Conservation (phyloP, 2,113 vertebrate species). For the Erythrocercus mccallii region DNA sequence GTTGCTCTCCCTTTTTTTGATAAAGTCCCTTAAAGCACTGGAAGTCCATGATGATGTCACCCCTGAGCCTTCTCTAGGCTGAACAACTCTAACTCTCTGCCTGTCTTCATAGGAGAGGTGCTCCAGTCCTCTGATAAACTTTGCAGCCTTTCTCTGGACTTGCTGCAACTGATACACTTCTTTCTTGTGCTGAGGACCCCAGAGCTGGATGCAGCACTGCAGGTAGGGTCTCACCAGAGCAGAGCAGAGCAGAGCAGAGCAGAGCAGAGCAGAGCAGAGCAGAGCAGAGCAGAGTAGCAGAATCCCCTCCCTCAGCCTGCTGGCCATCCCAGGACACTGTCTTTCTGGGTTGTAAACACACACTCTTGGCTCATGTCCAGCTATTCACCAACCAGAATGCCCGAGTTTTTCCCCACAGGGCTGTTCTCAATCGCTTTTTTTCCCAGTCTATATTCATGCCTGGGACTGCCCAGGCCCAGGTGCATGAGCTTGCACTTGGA, state of each 20-base stretch:
- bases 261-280: neutral
- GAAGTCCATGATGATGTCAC: neutral
- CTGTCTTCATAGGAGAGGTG: neutral
- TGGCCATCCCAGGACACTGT: neutral
- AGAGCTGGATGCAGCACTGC: neutral
- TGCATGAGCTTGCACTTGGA: neutral
- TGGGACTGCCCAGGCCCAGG: rapidly evolving
- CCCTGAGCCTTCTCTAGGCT: no score
- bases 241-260: neutral
- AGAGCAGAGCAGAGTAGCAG: neutral
- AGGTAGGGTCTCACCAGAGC: neutral
- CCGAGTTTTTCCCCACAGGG: neutral
- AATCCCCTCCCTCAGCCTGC: neutral
- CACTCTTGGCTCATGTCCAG: neutral
- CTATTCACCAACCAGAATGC: neutral
- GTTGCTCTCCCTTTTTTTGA: neutral
- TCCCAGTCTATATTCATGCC: neutral
- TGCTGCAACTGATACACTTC: neutral
- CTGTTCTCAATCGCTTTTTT: neutral
- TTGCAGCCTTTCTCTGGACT: neutral
- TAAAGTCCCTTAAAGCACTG: neutral
- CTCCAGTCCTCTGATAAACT: neutral
- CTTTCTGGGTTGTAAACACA: neutral
- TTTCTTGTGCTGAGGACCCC: neutral
- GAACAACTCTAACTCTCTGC: neutral